These are phyloP conservation scores for Epinephelus awoara DNA, from an alignment of 2,797 vertebrate species.

Conservation along the genomic window DNA sequence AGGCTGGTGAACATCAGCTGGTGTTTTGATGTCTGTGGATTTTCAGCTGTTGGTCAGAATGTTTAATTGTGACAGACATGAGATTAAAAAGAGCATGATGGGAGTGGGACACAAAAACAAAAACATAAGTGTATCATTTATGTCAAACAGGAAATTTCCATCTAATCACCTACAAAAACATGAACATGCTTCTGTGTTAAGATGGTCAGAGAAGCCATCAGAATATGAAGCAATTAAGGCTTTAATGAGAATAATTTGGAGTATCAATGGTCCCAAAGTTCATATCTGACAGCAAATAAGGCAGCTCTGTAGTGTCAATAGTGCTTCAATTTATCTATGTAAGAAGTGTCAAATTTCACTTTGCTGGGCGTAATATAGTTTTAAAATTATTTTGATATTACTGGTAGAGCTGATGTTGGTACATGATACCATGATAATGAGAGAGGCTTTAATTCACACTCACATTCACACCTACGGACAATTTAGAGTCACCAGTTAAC, in stretches of 20 bases:
- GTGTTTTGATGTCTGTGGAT: not conserved
- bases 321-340: too few species aligned
- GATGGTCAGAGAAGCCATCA: not conserved
- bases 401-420: too few species aligned
- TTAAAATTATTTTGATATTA: too few species aligned
- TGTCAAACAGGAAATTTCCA: not conserved
- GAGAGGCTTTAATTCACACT: too few species aligned
- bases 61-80: not conserved
- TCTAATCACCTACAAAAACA: not conserved
- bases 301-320: too few species aligned
- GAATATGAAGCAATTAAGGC: not conserved
- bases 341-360: too few species aligned
- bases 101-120: too few species aligned
- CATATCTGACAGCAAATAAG: too few species aligned
- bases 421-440: too few species aligned
- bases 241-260: not conserved
- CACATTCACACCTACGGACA: too few species aligned
- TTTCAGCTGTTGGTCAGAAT: constrained; percentile 17
- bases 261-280: not conserved
- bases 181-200: not conserved
- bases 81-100: not conserved
- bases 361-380: too few species aligned
- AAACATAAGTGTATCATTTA: not conserved
- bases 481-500: too few species aligned
- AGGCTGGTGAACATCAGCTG: not conserved